Conservation (phyloP, 2,113 vertebrate species). For the Myotis brandtii region DNA sequence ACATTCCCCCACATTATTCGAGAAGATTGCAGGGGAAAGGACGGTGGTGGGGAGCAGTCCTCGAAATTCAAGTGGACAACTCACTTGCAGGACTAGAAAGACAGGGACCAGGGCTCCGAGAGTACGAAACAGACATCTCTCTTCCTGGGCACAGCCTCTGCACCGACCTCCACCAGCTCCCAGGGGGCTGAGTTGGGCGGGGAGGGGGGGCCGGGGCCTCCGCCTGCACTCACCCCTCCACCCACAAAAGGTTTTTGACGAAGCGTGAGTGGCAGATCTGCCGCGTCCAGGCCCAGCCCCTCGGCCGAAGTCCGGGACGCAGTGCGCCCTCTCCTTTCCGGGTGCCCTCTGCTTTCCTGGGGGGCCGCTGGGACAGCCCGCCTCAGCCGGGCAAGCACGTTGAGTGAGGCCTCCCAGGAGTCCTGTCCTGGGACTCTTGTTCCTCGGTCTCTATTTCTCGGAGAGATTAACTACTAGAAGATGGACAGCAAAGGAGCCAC, state of each 20-base stretch:
- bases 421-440: not conserved
- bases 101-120: not conserved
- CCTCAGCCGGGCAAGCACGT: not conserved
- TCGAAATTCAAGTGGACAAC: not conserved
- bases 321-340: not conserved
- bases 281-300: fast-evolving
- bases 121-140: not conserved
- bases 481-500: not conserved
- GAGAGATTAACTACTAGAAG: not conserved
- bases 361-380: not conserved
- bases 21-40: not conserved
- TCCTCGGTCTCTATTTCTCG: not conserved
- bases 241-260: fast-evolving
- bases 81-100: not conserved
- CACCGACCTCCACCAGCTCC: fast-evolving
- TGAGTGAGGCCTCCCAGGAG: not conserved
- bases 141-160: not conserved
- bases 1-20: not conserved
- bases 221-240: no score
- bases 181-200: fast-evolving
- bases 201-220: not conserved
- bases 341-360: not conserved
- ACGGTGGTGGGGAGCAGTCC: fast-evolving
- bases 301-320: fast-evolving
- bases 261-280: not conserved